Evolutionary conservation across 2,113 vertebrate species (phyloP).

Genomic region (Coreoperca whiteheadi): DNA sequence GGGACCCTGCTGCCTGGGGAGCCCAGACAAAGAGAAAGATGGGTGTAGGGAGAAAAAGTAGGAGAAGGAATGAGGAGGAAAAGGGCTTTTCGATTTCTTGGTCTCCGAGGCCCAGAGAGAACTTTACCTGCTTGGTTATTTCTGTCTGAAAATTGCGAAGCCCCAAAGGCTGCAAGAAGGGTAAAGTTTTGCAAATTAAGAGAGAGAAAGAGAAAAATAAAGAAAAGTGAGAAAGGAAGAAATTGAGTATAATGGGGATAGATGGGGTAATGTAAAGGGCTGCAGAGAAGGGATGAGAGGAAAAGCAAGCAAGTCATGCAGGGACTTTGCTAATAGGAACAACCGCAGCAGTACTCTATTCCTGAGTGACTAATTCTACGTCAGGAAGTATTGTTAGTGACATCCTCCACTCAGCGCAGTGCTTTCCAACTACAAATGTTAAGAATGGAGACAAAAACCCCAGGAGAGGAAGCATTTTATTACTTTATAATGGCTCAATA

Average conservation of each 20-base stretch:
- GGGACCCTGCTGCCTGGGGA: constrained; percentile 70
- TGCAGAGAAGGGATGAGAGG: constrained; percentile 38
- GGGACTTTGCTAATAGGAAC: constrained; percentile 79
- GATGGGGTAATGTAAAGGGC: constrained; percentile 63
- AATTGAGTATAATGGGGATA: constrained; percentile 64
- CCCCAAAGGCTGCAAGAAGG: constrained; percentile 43
- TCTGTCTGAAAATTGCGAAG: constrained; percentile 48
- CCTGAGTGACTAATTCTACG: constrained; percentile 75
- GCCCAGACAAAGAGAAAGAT: constrained; percentile 32
- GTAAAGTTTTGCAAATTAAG: constrained; percentile 40
- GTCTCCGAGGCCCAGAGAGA: constrained; percentile 32
- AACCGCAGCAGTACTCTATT: constrained; percentile 72
- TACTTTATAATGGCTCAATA: constrained; percentile 57
- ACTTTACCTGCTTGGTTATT: constrained; percentile 58
- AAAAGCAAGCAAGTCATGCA: constrained; percentile 66
- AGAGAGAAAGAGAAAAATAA: constrained; percentile 21
- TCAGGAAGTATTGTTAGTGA: constrained; percentile 74
- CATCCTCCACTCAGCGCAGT: constrained; percentile 60
- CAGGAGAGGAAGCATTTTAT: constrained; percentile 60
- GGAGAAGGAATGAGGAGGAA: not conserved
- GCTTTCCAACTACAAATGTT: constrained; percentile 64
- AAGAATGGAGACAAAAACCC: constrained; percentile 58
- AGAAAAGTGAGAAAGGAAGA: constrained; percentile 35
- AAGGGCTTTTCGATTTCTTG: constrained; percentile 24
- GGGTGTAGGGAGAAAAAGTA: constrained; percentile 15